These are phyloP conservation scores for Drosophila rellima DNA, from an alignment of 2,888 invertebrate species.

Conservation along the genomic window DNA sequence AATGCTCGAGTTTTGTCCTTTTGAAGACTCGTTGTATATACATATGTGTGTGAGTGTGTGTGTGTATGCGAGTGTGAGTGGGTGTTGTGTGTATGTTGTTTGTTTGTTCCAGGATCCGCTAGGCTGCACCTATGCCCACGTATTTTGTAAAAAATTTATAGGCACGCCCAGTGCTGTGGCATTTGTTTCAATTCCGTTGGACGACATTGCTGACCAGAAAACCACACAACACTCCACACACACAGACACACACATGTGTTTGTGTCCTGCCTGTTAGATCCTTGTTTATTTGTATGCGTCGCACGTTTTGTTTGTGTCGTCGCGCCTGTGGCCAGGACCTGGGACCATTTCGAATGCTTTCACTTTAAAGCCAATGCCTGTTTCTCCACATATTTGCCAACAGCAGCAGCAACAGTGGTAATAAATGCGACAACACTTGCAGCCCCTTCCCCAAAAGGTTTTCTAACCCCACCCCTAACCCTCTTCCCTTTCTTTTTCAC, in stretches of 20 bases:
- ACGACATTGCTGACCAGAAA: constrained; percentile 41
- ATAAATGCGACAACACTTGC: constrained; percentile 75
- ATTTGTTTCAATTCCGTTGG: constrained; percentile 75
- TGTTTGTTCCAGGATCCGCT: constrained; percentile 31
- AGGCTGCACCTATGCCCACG: constrained; percentile 68
- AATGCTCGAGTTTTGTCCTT: constrained; percentile 70
- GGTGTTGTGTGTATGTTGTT: constrained; percentile 28
- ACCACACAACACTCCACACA: constrained; percentile 12
- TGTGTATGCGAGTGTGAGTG: constrained; percentile 9
- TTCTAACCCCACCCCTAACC: neutral
- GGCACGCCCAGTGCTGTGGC: constrained; percentile 72
- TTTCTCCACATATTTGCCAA: constrained; percentile 65
- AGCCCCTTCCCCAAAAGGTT: constrained; percentile 3
- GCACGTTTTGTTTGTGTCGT: constrained; percentile 81
- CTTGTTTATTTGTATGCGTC: constrained; percentile 78
- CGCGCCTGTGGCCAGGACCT: constrained; percentile 74
- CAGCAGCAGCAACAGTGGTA: constrained; percentile 65
- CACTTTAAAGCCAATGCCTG: constrained; percentile 69
- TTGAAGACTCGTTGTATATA: constrained; percentile 45
- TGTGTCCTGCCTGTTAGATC: constrained; percentile 26
- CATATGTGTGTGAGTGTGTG: constrained; percentile 5
- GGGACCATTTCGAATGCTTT: constrained; percentile 66
- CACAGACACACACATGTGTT: constrained; percentile 20
- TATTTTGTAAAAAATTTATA: constrained; percentile 79
- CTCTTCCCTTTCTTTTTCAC: neutral